phyloP scores from a whole-genome alignment of 2,113 vertebrate species.

The Salminus brasiliensis region DNA sequence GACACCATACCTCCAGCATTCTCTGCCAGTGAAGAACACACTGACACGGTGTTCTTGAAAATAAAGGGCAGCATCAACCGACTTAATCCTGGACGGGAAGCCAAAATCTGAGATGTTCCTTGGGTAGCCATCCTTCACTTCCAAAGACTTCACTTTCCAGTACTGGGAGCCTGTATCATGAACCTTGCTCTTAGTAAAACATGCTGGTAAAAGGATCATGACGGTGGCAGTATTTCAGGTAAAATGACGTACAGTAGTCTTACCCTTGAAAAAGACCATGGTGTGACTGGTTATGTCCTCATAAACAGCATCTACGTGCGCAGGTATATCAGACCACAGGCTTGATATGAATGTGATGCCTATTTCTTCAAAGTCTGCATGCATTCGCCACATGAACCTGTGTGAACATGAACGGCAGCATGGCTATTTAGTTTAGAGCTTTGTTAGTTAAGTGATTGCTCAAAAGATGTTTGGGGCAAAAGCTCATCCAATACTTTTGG shows the following conservation, averaged over 20 bases:
- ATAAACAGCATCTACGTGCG: constrained; percentile 63
- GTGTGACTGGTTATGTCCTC: constrained; percentile 52
- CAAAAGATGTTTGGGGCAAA: too few species aligned
- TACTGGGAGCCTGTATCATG: constrained; percentile 78
- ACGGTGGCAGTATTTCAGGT: neutral
- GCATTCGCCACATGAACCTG: constrained; percentile 71
- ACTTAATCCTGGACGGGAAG: constrained; percentile 80
- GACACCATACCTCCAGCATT: constrained; percentile 83
- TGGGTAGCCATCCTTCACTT: constrained; percentile 79
- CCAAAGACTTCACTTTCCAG: constrained; percentile 82
- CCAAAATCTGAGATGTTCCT: constrained; percentile 84
- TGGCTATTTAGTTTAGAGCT: neutral
- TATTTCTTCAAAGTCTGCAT: constrained; percentile 61
- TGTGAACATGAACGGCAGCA: constrained; percentile 16
- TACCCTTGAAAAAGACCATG: constrained; percentile 69
- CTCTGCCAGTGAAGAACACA: constrained; percentile 83
- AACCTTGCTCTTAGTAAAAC: neutral
- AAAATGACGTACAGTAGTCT: neutral
- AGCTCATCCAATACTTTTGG: too few species aligned
- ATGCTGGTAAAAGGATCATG: neutral
- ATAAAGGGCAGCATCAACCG: constrained; percentile 83
- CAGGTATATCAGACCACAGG: constrained; percentile 63
- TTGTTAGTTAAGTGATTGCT: neutral
- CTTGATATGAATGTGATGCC: constrained; percentile 62
- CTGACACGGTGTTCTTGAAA: constrained; percentile 73